Conservation (phyloP, 35 echinoderm and acorn worm species). For the Acanthaster planci region DNA sequence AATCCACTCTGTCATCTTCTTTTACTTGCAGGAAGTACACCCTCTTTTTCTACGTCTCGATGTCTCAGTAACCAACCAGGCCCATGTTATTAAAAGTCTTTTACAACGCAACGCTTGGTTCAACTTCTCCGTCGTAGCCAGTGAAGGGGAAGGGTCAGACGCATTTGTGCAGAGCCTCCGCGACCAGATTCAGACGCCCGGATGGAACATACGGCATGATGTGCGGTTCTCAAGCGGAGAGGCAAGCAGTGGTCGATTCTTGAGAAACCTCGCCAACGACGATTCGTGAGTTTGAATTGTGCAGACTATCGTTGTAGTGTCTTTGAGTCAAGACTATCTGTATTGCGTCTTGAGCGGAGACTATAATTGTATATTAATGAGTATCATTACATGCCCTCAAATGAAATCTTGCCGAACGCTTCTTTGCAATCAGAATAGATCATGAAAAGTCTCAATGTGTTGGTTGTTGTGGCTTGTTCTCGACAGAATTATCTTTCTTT, state of each 20-base stretch:
- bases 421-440: too few relatives aligned
- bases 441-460: too few relatives aligned
- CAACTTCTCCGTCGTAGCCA: constrained; percentile 47
- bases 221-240: constrained; percentile 11
- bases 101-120: constrained; percentile 50
- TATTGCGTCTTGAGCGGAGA: too few relatives aligned
- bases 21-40: constrained; percentile 47
- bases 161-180: constrained; percentile 43
- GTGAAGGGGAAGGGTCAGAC: constrained; percentile 33
- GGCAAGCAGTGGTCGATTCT: not conserved
- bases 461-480: too few relatives aligned
- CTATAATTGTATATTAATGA: too few relatives aligned
- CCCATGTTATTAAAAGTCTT: constrained; percentile 48
- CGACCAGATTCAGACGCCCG: constrained; percentile 3
- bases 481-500: too few relatives aligned
- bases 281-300: constrained; percentile 7
- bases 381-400: too few relatives aligned
- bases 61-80: constrained; percentile 47
- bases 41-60: constrained; percentile 57
- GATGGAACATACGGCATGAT: constrained; percentile 35
- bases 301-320: too few relatives aligned
- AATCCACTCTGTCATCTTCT: not conserved
- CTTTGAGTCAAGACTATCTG: too few relatives aligned
- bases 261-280: constrained; percentile 15
- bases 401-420: too few relatives aligned